Conservation (phyloP, 64 coral and sea anemone genomes). For the Montipora sp. region DNA sequence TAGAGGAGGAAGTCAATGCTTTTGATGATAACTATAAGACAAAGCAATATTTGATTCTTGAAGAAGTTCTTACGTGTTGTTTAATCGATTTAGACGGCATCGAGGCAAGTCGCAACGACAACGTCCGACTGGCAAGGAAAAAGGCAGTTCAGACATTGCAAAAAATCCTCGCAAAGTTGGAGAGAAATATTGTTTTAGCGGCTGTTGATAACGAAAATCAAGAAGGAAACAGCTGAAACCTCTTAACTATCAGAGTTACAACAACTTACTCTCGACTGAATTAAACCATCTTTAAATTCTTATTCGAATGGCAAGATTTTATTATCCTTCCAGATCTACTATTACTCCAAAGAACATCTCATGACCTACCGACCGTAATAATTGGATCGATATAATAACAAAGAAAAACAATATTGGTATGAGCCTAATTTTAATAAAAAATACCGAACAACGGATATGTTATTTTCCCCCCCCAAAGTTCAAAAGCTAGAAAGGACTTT, state of each 20-base stretch:
- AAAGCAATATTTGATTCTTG: slow-evolving; percentile 67
- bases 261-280: too few relatives aligned
- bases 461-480: too few relatives aligned
- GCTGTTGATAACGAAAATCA: not conserved
- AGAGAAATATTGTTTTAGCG: not conserved
- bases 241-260: not conserved
- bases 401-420: too few relatives aligned
- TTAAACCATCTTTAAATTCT: too few relatives aligned
- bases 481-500: too few relatives aligned
- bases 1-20: slow-evolving; percentile 33
- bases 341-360: too few relatives aligned
- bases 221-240: not conserved
- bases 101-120: slow-evolving; percentile 50
- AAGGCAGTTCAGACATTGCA: slow-evolving; percentile 52
- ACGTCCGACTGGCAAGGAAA: slow-evolving; percentile 61
- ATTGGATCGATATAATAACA: too few relatives aligned
- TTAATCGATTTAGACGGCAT: slow-evolving; percentile 68
- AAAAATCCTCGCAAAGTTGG: slow-evolving; percentile 27
- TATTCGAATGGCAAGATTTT: too few relatives aligned
- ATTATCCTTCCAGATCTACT: too few relatives aligned
- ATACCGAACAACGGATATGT: too few relatives aligned
- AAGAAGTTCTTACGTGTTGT: slow-evolving; percentile 62
- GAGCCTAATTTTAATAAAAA: too few relatives aligned
- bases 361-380: too few relatives aligned
- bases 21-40: slow-evolving; percentile 30